phyloP scores from a whole-genome alignment of 2,797 vertebrate species.

The Coregonus ussuriensis region DNA sequence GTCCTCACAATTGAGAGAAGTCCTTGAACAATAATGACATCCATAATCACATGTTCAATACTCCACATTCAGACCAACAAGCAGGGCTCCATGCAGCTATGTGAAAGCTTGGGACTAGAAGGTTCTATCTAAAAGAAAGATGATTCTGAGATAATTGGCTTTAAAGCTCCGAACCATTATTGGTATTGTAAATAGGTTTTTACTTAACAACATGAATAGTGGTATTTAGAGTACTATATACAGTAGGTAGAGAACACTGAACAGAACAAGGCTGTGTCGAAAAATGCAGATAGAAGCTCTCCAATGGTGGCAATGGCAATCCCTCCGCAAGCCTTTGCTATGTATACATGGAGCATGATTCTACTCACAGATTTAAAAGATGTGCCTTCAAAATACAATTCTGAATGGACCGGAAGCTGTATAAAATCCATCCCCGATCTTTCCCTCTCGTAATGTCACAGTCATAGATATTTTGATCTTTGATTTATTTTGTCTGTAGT shows the following conservation, averaged over 20 bases:
- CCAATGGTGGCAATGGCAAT: conserved; percentile 16
- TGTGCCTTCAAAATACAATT: conserved; percentile 42
- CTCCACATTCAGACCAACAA: conserved; percentile 5
- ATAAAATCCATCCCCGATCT: conserved; percentile 57
- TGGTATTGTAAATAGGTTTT: too few species aligned
- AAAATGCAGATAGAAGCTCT: too few species aligned
- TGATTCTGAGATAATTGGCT: too few species aligned
- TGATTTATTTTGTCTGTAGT: conserved; percentile 59
- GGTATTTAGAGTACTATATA: too few species aligned
- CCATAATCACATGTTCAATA: conserved; percentile 9
- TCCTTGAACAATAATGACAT: neutral
- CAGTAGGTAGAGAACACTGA: too few species aligned
- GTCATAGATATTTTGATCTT: conserved; percentile 51
- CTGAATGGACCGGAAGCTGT: conserved; percentile 29
- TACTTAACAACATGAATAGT: too few species aligned
- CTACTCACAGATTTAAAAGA: conserved; percentile 69
- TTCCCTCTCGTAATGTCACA: conserved; percentile 24
- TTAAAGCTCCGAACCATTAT: too few species aligned
- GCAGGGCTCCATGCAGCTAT: neutral
- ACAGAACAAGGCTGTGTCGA: too few species aligned
- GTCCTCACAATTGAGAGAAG: neutral
- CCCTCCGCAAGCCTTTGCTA: neutral
- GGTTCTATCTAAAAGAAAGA: too few species aligned
- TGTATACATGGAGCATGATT: conserved; percentile 16
- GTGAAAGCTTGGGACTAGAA: too few species aligned